Base-by-base conservation (phyloP, 2,888 invertebrate genomes). In the Mesoligia furuncula region DNA sequence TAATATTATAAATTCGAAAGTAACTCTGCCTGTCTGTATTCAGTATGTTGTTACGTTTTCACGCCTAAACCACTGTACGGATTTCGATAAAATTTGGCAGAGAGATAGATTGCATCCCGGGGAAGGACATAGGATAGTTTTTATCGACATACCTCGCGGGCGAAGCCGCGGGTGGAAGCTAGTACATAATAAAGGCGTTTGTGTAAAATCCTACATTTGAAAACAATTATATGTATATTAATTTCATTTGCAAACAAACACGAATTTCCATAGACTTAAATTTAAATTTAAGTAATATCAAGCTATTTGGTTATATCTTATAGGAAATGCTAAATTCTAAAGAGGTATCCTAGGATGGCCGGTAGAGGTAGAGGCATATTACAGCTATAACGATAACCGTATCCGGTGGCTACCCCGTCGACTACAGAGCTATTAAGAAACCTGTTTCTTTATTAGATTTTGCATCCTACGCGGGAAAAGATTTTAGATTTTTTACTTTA, bases 321-420 rank as follows among this genome's bases (percentile, higher is more conserved):
- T 67, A 67, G 79, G 83, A 83, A 83, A 79, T 61, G 31, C 36
- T 66, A 57, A 69, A 67, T 59, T 76, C 72, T 64, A 57, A 67
- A 77, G 68, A 79, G 64, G 79, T 76, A 78, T 79, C 77, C 57
- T 80, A 72, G 62, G 71, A 72, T 72, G 80, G 65, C 81, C 81
- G 81, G 84, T 79, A 75, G 48, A 80, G 59, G 67, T 84, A 80
- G 75, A 78, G 57, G 57, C 69, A 69, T 80, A 77, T 76, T 86
- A 84, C 75, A 73, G 84, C 73, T 77, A 75, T 84, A 88, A 79
- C 72, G 84, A 88, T 79, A 79, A 79, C 72, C 72, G 77, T 80
- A 87, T 87, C 84, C 87, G 88, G 86, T 80, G 81, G 65, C 79
- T 80, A 77, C 67, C 39, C 61, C n/a, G 83, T 27, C 67, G 71